Conservation (phyloP, 1,140 invertebrate species). For the Pseudomyrmex pallidus region DNA sequence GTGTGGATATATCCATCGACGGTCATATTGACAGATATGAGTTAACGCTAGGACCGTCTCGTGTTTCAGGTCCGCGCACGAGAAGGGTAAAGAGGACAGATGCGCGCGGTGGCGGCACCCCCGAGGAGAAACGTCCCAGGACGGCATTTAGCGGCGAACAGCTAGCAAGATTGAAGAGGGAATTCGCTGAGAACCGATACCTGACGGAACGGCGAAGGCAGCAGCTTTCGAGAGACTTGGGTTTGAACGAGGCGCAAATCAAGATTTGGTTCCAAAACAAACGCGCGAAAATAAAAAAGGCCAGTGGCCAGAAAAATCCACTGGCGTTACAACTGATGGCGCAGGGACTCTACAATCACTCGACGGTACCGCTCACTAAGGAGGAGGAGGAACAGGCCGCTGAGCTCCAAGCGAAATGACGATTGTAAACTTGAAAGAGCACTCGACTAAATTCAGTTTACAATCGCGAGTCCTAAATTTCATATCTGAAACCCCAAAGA, state of each 20-base stretch:
- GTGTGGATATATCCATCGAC: conserved; percentile 2
- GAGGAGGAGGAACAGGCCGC: conserved; percentile 91
- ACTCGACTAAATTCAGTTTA: conserved; percentile 1
- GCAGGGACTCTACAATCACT: conserved; percentile 97
- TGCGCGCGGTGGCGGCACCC: conserved; percentile 61
- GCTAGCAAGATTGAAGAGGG: conserved; percentile 95
- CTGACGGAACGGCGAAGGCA: conserved; percentile 97
- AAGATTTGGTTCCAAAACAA: conserved; percentile 99
- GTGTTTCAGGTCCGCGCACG: conserved; percentile 81
- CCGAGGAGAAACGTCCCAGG: conserved; percentile 96
- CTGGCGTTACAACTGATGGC: conserved; percentile 97
- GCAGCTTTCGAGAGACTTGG: conserved; percentile 95
- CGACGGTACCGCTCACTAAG: conserved; percentile 92
- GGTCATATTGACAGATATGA: conserved; percentile 74
- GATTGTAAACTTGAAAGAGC: conserved; percentile 46
- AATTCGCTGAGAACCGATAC: conserved; percentile 98
- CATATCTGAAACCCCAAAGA: conserved; percentile 12
- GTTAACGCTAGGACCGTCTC: conserved; percentile 76
- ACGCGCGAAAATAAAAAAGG: conserved; percentile 99
- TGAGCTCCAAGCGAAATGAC: conserved; percentile 83
- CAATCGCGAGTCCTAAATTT: conserved; percentile 29
- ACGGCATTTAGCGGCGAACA: conserved; percentile 99
- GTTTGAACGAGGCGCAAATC: conserved; percentile 98
- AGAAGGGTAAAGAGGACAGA: conserved; percentile 79
- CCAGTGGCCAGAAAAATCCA: conserved; percentile 94